These are phyloP conservation scores for Xylocampa areola DNA, from an alignment of 2,888 invertebrate species.

Conservation along the genomic window DNA sequence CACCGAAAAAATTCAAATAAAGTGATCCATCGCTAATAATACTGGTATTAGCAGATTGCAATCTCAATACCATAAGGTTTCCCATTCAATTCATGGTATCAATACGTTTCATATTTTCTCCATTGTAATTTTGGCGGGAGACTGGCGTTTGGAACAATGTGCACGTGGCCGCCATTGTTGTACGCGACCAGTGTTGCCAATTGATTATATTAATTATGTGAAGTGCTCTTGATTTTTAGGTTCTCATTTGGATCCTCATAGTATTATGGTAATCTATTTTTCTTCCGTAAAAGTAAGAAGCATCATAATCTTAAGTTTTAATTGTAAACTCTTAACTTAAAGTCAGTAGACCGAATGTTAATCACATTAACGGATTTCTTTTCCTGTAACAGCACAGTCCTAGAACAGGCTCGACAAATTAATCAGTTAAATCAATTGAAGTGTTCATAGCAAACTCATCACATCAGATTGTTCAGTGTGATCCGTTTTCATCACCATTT, in stretches of 20 bases:
- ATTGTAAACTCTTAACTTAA: no score
- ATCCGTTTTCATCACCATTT: no score
- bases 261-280: no score
- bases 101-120: slow-evolving; percentile 77
- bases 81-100: slow-evolving; percentile 65
- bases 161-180: slow-evolving; percentile 70
- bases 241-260: not conserved
- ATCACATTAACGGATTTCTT: no score
- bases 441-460: no score
- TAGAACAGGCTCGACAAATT: no score
- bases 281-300: no score
- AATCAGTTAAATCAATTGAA: no score
- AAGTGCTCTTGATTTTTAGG: slow-evolving; percentile 51
- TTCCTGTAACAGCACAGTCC: no score
- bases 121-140: slow-evolving; percentile 61
- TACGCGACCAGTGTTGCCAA: slow-evolving; percentile 73
- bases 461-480: no score
- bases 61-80: slow-evolving; percentile 71
- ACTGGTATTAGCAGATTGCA: slow-evolving; percentile 58
- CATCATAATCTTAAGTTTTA: no score
- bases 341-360: no score
- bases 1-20: slow-evolving; percentile 35
- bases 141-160: slow-evolving; percentile 57
- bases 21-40: slow-evolving; percentile 45
- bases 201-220: slow-evolving; percentile 65